Evolutionary conservation across 2,113 vertebrate species (phyloP).

Genomic region (Ancistrus triradiatus): DNA sequence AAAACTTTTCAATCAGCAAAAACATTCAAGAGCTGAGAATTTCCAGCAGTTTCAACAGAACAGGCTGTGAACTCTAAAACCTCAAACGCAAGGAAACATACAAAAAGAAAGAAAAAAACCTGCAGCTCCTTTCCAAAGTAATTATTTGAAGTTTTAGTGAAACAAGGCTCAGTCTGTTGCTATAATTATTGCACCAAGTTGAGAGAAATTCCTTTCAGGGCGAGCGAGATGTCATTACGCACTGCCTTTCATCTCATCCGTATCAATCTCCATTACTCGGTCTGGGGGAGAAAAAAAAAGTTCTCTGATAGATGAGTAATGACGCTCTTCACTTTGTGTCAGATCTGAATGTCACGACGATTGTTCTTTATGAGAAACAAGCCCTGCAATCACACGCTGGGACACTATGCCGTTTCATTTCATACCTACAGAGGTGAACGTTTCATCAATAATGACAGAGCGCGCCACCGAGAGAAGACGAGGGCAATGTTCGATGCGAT

Average conservation of each 20-base stretch:
- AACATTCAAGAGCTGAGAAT: too few relatives aligned
- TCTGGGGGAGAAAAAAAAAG: conserved; percentile 18
- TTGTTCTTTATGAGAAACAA: conserved; percentile 50
- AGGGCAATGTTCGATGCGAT: neutral
- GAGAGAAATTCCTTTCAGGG: conserved; percentile 18
- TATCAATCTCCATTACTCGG: conserved; percentile 26
- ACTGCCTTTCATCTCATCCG: conserved; percentile 26
- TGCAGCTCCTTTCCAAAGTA: neutral
- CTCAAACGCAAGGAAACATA: too few relatives aligned
- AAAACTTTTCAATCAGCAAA: too few relatives aligned
- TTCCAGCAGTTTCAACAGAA: too few relatives aligned
- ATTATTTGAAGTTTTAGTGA: conserved; percentile 13
- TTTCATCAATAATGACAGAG: neutral
- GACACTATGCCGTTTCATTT: conserved; percentile 19
- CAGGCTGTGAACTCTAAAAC: too few relatives aligned
- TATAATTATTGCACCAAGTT: neutral
- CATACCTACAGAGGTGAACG: neutral
- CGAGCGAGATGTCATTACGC: conserved; percentile 12
- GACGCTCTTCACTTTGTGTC: conserved; percentile 38
- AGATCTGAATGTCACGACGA: conserved; percentile 36
- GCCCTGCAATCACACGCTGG: conserved; percentile 44
- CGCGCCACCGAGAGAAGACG: neutral
- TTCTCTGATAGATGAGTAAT: conserved; percentile 2
- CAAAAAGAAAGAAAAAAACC: too few relatives aligned
- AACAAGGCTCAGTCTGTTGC: conserved; percentile 13